These are phyloP conservation scores for Trachythela sp. DNA, from an alignment of 64 coral and sea anemone genomes.

Conservation along the genomic window DNA sequence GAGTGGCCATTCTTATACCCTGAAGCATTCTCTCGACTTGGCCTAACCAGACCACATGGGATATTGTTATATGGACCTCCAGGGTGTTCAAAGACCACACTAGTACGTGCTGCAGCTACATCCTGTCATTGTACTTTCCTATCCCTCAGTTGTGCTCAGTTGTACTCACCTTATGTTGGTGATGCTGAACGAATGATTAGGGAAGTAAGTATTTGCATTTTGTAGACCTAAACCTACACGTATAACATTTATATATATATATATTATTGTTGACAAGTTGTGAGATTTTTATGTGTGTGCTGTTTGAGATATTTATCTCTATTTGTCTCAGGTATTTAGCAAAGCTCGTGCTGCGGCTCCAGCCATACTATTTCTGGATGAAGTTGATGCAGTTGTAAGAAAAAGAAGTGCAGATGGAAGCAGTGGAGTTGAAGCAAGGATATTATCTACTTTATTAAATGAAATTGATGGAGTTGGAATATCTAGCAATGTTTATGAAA, in stretches of 20 bases:
- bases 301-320: no score
- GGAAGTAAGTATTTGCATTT: slow-evolving; percentile 67
- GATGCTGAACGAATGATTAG: slow-evolving; percentile 81
- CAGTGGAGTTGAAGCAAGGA: slow-evolving; percentile 47
- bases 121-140: slow-evolving; percentile 80
- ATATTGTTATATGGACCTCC: slow-evolving; percentile 90
- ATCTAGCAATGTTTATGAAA: slow-evolving; percentile 72
- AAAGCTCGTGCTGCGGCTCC: slow-evolving; percentile 92
- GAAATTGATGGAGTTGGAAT: slow-evolving; percentile 96
- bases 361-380: slow-evolving; percentile 80
- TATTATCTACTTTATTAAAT: slow-evolving; percentile 85
- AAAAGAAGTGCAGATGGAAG: slow-evolving; percentile 52
- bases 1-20: slow-evolving; percentile 90
- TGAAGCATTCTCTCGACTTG: slow-evolving; percentile 76
- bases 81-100: slow-evolving; percentile 90
- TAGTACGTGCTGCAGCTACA: slow-evolving; percentile 70
- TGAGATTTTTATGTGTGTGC: no score
- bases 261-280: no score
- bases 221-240: no score
- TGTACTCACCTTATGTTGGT: slow-evolving; percentile 87
- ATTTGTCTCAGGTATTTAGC: slow-evolving; percentile 61
- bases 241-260: no score
- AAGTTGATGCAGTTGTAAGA: slow-evolving; percentile 77
- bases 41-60: slow-evolving; percentile 61
- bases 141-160: slow-evolving; percentile 88